These are phyloP conservation scores for Rhyacophila brunnea DNA, from an alignment of 1,140 invertebrate species.

Conservation along the genomic window DNA sequence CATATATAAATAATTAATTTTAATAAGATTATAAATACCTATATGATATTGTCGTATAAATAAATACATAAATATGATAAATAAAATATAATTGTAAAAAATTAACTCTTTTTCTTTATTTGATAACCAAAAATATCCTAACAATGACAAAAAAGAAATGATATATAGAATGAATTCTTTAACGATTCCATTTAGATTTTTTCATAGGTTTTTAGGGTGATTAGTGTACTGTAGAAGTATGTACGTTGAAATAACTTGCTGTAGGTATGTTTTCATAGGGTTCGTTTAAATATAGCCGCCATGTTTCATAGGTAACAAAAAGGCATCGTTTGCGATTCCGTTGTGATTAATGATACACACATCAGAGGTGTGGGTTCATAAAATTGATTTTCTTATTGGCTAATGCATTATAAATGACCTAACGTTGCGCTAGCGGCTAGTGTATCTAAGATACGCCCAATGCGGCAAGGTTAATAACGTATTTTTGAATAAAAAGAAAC, in stretches of 20 bases:
- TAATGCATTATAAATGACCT: conserved; percentile 56
- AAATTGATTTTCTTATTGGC: conserved; percentile 38
- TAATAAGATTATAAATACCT: conserved; percentile 54
- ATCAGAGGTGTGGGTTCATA: conserved; percentile 19
- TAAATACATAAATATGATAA: conserved; percentile 55
- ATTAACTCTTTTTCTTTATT: conserved; percentile 22
- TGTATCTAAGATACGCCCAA: too few species aligned
- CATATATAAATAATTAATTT: conserved; percentile 43
- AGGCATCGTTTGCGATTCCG: background rate
- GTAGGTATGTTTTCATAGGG: too few species aligned
- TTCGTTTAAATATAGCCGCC: too few species aligned
- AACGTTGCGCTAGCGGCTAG: conserved; percentile 8
- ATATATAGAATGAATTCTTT: too few species aligned
- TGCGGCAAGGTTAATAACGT: too few species aligned
- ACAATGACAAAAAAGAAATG: too few species aligned
- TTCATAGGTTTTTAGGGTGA: too few species aligned
- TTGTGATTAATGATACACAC: conserved; percentile 26
- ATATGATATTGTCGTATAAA: conserved; percentile 61
- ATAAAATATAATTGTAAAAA: conserved; percentile 38
- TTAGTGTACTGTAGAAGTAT: too few species aligned
- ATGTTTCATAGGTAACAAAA: background rate
- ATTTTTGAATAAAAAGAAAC: too few species aligned
- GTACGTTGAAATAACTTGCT: too few species aligned
- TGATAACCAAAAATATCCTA: background rate
- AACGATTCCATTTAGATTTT: too few species aligned